Evolutionary conservation across 2,888 invertebrate genomes (phyloP), one percentile per base, ranked within the genome.

Genomic region (Conistra vaccinii): DNA sequence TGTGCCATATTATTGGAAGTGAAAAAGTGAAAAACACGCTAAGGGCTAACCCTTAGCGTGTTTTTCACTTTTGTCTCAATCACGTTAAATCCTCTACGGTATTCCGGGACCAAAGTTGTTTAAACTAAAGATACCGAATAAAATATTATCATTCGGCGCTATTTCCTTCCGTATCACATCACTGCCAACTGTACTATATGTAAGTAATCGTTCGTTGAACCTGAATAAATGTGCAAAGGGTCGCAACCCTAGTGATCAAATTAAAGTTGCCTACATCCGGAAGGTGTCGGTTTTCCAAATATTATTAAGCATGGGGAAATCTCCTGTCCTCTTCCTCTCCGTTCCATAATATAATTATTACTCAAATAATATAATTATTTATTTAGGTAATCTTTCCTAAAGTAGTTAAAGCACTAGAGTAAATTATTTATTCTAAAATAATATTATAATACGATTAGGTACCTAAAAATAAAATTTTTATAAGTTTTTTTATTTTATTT

Each of bases 201-300:
- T 70, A 45, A 58, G 35, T 70, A 53, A 63, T 70, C 58, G 63
- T 45, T 78, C 70, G 29, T 42, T 51, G 51, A 69, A 63, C 57
- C 51, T 58, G 14, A 78, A 45, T 78, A 63, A 70, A 45, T 51
- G 23, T 29, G 57, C 57, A 51, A 77, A 35, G 20, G 42, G n/a
- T 51, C n/a, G 20, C 7, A 48, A 63, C 70, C 42, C 23, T 17
- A n/a, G 14, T 58, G 48, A 70, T 63, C 39, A 45, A 70, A 78
- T 35, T 69, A 51, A 39, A 29, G 7, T 73, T 29, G 1, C 39
- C 29, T 60, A 53, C 42, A 77, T 45, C 20, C 45, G 29, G 17
- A 10, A 51, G n/a, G 60, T 45, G 53, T 77, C 51, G 10, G 23
- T 45, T 63, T 57, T 63, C n/a, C 0, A 39, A 74, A n/a, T 73